These are phyloP conservation scores for Craseonycteris thonglongyai DNA, from an alignment of 2,113 vertebrate species.

Conservation along the genomic window DNA sequence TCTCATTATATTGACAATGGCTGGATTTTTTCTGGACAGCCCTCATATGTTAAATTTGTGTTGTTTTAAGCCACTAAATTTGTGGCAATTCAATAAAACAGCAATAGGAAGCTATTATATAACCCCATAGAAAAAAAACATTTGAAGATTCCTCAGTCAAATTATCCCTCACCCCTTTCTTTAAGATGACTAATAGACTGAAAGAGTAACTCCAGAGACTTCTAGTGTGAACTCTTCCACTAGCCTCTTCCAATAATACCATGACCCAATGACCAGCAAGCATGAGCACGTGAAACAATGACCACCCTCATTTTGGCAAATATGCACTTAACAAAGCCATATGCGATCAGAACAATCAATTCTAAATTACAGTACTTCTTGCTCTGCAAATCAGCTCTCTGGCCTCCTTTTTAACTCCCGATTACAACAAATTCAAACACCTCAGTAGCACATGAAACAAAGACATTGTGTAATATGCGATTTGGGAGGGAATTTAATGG, in stretches of 20 bases:
- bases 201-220: neutral
- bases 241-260: neutral
- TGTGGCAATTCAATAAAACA: neutral
- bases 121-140: neutral
- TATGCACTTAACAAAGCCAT: neutral
- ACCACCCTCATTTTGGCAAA: neutral
- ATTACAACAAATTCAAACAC: conserved; percentile 66
- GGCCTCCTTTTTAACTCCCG: conserved; percentile 17
- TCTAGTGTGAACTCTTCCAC: neutral
- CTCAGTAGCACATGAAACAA: conserved; percentile 50
- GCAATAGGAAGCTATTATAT: neutral
- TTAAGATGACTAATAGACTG: neutral
- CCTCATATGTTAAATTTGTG: neutral
- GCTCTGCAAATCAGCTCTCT: conserved; percentile 36
- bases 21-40: no score
- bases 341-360: neutral
- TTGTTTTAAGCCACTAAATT: neutral
- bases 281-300: neutral
- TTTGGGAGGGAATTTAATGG: conserved; percentile 69
- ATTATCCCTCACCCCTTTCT: neutral
- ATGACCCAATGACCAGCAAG: neutral
- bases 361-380: conserved; percentile 37
- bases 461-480: conserved; percentile 57
- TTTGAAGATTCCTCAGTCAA: neutral
- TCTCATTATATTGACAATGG: no score